Evolutionary conservation across 1,140 invertebrate genomes (phyloP), one percentile per base, ranked within the genome.

Genomic region (Brachionus koreanus): DNA sequence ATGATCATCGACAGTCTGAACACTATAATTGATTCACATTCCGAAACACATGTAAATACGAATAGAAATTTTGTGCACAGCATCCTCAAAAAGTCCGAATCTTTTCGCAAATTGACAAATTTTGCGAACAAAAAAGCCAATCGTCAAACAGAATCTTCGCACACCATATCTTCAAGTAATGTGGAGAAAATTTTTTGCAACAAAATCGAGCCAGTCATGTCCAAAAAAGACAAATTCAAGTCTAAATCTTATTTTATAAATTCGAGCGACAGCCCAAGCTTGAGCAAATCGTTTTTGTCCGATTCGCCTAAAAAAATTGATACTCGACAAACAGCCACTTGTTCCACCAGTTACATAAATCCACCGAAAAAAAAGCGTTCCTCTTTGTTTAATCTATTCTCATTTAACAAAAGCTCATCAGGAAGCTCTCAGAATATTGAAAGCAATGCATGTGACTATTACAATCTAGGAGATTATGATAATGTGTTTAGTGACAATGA

Each of bases 211-310:
- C 37, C 65, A 39, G 35, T 19, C 0, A 74, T 74, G 5, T 74
- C 69, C 25, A 74, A 74, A 33, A 33, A 46, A 5, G 69, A 74
- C 42, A 74, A 74, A 74, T 25, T 74, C 16, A 74, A 74, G 10
- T 74, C 69, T 25, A 74, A 74, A 23, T 74, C 69, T 12, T 74
- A 74, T 29, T 74, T 74, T 13, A 74, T 74, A 4, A 74, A 29
- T 74, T 74, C 69, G n/a, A 42, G 9, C 29, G 33, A 67, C 0
- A 39, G 33, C 3, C 37, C 65, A 16, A 19, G 65, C 19, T 39
- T 69, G 5, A 35, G 65, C 1, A 69, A 39, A 23, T 39, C 16
- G 23, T 69, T 39, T 33, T n/a, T 39, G n/a, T 69, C 65, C 2
- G 37, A 69, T 69, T 69, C 65, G 3, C 16, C 69, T 0, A 74